phyloP scores from a whole-genome alignment of 2,888 invertebrate genomes.

The Piscicola geometra region DNA sequence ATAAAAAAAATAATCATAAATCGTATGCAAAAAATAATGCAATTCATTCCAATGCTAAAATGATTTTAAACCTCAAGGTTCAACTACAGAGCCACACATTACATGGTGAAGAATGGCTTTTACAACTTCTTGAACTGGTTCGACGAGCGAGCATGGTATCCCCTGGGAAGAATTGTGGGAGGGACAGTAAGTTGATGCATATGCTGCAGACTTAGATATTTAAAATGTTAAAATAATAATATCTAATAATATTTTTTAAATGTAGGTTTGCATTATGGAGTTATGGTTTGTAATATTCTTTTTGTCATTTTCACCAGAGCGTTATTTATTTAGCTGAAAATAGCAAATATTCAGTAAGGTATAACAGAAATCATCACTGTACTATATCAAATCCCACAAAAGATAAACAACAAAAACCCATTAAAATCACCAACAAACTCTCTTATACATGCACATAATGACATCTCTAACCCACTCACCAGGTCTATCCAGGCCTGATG shows the following conservation, averaged over 20 bases:
- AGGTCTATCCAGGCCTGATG: slow-evolving; percentile 95
- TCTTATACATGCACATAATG: too few species aligned
- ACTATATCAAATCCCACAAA: too few species aligned
- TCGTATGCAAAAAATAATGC: not conserved
- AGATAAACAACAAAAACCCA: too few species aligned
- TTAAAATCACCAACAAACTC: too few species aligned
- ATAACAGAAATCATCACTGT: too few species aligned
- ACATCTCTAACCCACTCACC: too few species aligned
- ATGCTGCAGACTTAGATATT: too few species aligned
- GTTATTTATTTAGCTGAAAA: not conserved
- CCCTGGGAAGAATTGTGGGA: slow-evolving; percentile 93
- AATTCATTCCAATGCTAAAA: not conserved
- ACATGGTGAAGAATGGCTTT: slow-evolving; percentile 98
- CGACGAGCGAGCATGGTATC: slow-evolving; percentile 99
- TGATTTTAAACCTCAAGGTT: slow-evolving; percentile 66
- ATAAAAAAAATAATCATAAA: not conserved
- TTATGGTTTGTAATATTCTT: too few species aligned
- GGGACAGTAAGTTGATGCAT: slow-evolving; percentile 83
- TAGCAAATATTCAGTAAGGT: not conserved
- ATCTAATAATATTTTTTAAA: too few species aligned
- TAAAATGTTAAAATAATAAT: too few species aligned
- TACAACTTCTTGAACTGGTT: slow-evolving; percentile 99
- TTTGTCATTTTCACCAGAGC: not conserved
- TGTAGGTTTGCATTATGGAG: too few species aligned
- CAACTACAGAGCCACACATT: slow-evolving; percentile 95